These are phyloP conservation scores for Cataglyphis altisquamis DNA, from an alignment of 2,888 invertebrate species.

Conservation along the genomic window DNA sequence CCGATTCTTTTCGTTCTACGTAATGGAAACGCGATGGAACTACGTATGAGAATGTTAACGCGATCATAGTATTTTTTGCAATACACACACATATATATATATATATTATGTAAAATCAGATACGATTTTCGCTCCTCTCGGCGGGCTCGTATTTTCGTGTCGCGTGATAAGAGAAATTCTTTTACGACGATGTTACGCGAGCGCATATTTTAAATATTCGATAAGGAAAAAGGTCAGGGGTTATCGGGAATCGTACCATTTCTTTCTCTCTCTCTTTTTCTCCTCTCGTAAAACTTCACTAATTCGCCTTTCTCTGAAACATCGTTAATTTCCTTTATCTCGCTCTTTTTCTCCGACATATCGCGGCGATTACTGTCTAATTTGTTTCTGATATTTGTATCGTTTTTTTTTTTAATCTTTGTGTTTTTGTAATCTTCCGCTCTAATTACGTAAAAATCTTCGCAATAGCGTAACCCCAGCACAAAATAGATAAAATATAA, in stretches of 20 bases:
- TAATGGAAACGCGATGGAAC: conserved; percentile 18
- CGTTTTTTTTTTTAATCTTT: conserved; percentile 26
- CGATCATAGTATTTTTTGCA: background rate
- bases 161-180: conserved; percentile 51
- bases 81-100: background rate
- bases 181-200: conserved; percentile 5
- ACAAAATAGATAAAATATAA: conserved; percentile 47
- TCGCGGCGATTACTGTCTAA: conserved; percentile 39
- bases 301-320: conserved; percentile 65
- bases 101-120: conserved; percentile 45
- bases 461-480: conserved; percentile 36
- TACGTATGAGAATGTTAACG: conserved; percentile 36
- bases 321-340: conserved; percentile 54
- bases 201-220: conserved; percentile 40
- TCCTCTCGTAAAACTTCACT: conserved; percentile 49
- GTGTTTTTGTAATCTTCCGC: background rate
- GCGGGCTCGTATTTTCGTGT: conserved; percentile 22
- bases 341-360: conserved; percentile 26
- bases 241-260: conserved; percentile 67
- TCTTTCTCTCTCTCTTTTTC: background rate
- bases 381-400: conserved; percentile 54
- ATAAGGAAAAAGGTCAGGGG: conserved; percentile 67
- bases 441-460: conserved; percentile 38
- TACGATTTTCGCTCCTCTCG: background rate
- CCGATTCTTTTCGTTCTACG: conserved; percentile 22